Evolutionary conservation across 1,140 invertebrate genomes (phyloP), one percentile per base, ranked within the genome.

Genomic region (Bombyx mandarina): DNA sequence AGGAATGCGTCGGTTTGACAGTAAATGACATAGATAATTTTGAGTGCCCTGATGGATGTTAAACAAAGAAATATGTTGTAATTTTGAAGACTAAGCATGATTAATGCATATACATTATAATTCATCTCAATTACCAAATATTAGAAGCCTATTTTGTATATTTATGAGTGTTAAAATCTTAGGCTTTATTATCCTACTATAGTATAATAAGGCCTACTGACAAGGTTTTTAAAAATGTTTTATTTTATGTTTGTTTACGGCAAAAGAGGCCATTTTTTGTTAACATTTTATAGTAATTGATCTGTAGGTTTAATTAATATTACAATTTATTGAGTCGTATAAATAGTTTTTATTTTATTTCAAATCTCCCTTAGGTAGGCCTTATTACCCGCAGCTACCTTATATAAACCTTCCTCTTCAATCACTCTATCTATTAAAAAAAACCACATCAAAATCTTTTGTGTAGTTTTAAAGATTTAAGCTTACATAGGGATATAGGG

Each of bases 301-400:
- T 9, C n/a, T 56, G 50, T 6, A 56, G 46, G 51, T 43, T 49
- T 54, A 44, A 54, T 54, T 57, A 43, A 35, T 26, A 57, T 18
- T 57, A 57, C 49, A 57, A 44, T 43, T 54, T 56, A 22, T 53
- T 56, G 54, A 56, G 52, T 52, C 18, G 9, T 18, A 46, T 43
- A 48, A 10, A 53, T 47, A 61, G 43, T 60, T 54, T 60, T 54
- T 18, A 57, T 55, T 60, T 57, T 60, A 64, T 54, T 46, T 43
- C 54, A 60, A 60, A 57, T 63, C 47, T 57, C 51, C 54, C 54
- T 60, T 60, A 60, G 52, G 43, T 57, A 57, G 62, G 62, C 62
- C 58, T 63, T 63, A 63, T 52, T 60, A 54, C 50, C 54, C 50
- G 1, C 62, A 43, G 18, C 45, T 59, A 63, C 61, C 61, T 63